Base-by-base conservation (phyloP, 2,113 vertebrate genomes). In the Steatornis caripensis region DNA sequence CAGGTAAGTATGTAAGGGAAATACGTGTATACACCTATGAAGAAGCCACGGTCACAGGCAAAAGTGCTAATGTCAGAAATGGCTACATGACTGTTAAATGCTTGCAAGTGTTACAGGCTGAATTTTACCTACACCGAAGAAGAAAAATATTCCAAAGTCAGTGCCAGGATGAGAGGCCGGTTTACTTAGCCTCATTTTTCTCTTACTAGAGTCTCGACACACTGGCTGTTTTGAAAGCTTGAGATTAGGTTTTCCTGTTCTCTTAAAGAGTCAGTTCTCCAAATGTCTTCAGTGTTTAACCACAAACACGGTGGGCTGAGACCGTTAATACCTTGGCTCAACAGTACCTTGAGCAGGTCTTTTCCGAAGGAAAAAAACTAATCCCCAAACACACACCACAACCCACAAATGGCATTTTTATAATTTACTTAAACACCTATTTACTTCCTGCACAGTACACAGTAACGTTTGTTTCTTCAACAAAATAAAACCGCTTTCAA, bases 211-310 rank as follows among this genome's bases (percentile, higher is more conserved):
- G 46, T 19, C 87, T 87, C 53, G 92, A 84, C 41, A 88, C 53
- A 81, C 69, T 75, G 69, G 22, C 34, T 92, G 36, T 39, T 93
- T 53, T 26, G 41, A 81, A 94, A 60, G 37, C 37, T 3, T 49
- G 65, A 85, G 69, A 53, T 82, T 82, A 84, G 80, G n/a, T 79
- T 92, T 92, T 94, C 89, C 91, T 72, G 80, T 87, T 95, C 61
- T 54, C 88, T 61, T 61, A 48, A 46, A 86, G 55, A 75, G 37
- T 34, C 65, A 30, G 30, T 58, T 92, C 23, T 89, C 41, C 57
- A 72, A 49, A 89, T 15, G 12, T 4, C 58, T 87, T 53, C 65
- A 49, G 53, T 65, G 69, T 84, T 94, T 45, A 91, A 69, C 64
- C 84, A 84, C 69, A 85, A 23, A 78, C 72, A 68, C 0, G 0